These are phyloP conservation scores for Dendrolimus pini DNA, from an alignment of 2,888 invertebrate genomes.

Conservation along the genomic window DNA sequence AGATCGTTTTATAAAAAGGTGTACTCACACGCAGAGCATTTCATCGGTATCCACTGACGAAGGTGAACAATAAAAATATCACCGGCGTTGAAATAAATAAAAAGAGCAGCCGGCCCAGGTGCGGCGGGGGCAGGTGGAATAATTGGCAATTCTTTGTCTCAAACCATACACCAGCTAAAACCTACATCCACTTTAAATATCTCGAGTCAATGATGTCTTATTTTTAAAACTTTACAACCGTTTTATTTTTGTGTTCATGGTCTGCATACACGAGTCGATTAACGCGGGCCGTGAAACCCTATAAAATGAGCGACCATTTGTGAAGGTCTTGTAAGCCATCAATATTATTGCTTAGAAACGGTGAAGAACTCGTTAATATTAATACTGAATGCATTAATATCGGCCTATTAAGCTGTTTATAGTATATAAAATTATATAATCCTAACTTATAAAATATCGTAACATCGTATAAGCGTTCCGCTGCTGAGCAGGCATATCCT, in stretches of 20 bases:
- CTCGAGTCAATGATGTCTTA: slow-evolving; percentile 43
- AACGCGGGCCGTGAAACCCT: not conserved
- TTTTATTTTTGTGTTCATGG: not conserved
- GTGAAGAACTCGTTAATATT: not conserved
- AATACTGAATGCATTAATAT: not conserved
- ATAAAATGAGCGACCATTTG: not conserved
- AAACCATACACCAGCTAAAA: slow-evolving; percentile 49
- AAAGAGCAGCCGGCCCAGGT: slow-evolving; percentile 70
- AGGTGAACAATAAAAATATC: slow-evolving; percentile 73
- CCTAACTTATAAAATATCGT: no score
- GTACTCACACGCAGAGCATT: slow-evolving; percentile 34
- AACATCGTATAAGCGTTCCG: no score
- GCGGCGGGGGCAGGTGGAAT: slow-evolving; percentile 71
- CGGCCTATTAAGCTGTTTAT: no score
- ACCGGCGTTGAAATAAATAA: slow-evolving; percentile 71
- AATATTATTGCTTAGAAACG: not conserved
- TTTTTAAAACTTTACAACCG: slow-evolving; percentile 24
- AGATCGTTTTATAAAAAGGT: slow-evolving; percentile 25
- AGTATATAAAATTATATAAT: no score
- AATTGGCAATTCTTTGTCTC: slow-evolving; percentile 76
- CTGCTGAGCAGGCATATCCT: no score
- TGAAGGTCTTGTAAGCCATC: not conserved
- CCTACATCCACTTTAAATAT: slow-evolving; percentile 53
- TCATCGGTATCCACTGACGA: slow-evolving; percentile 46
- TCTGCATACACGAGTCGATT: not conserved